Conservation (phyloP, 2,888 invertebrate species). For the Aporophyla nigra region DNA sequence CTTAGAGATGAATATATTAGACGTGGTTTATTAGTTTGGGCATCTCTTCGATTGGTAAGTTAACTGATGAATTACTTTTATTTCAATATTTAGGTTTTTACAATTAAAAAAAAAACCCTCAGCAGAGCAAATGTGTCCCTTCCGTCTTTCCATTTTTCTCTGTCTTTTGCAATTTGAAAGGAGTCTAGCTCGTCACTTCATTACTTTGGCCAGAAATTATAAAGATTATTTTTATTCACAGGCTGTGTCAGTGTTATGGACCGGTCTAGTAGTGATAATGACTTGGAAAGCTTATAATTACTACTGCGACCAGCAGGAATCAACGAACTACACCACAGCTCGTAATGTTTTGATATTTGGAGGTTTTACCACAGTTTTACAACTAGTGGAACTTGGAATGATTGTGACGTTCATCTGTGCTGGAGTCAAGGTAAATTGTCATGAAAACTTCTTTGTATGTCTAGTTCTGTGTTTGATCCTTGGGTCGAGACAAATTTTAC, state of each 20-base stretch:
- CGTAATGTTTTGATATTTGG: neutral
- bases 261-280: neutral
- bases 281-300: neutral
- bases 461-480: neutral
- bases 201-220: neutral
- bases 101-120: neutral
- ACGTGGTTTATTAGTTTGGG: slow-evolving; percentile 25
- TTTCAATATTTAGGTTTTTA: neutral
- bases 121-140: neutral
- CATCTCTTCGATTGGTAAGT: slow-evolving; percentile 32
- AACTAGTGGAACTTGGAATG: slow-evolving; percentile 41
- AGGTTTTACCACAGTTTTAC: neutral
- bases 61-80: neutral
- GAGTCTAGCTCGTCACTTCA: no score
- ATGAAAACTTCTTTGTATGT: neutral
- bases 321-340: neutral
- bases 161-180: neutral
- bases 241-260: slow-evolving; percentile 42
- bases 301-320: neutral
- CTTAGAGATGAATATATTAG: neutral
- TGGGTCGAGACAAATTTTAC: neutral
- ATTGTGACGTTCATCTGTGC: slow-evolving; percentile 35
- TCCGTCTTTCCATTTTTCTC: neutral
- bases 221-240: neutral
- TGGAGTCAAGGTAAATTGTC: slow-evolving; percentile 24